phyloP scores from a whole-genome alignment of 1,140 invertebrate genomes.

The Ectropis grisescens region DNA sequence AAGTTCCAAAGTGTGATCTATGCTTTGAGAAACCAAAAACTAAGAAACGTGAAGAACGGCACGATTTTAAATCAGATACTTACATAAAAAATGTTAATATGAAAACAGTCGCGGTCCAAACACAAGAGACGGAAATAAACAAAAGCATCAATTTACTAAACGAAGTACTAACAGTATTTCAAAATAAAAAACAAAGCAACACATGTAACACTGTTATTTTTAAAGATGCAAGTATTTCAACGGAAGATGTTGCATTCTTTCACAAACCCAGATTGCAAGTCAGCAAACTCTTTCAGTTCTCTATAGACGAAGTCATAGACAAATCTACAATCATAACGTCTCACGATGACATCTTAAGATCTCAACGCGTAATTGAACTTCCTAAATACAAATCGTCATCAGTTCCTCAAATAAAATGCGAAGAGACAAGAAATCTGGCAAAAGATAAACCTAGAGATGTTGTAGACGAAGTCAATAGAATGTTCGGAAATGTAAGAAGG shows the following conservation, averaged over 20 bases:
- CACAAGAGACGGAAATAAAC: too few relatives aligned
- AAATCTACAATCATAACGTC: conserved; percentile 27
- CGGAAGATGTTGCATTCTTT: too few relatives aligned
- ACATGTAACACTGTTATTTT: conserved; percentile 18
- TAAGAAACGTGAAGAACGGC: too few relatives aligned
- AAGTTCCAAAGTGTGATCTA: too few relatives aligned
- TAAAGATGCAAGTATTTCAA: conserved; percentile 32
- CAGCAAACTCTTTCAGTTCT: conserved; percentile 28
- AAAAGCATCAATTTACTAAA: conserved; percentile 39
- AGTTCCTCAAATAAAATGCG: conserved; percentile 55
- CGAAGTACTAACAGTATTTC: conserved; percentile 48
- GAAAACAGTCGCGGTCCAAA: too few relatives aligned
- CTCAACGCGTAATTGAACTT: conserved; percentile 21
- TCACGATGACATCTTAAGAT: conserved; percentile 16
- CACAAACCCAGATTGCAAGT: conserved; percentile 22
- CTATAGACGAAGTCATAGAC: conserved; percentile 20
- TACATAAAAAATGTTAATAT: too few relatives aligned
- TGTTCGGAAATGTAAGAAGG: conserved; percentile 45
- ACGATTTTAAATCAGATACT: too few relatives aligned
- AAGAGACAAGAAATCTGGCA: conserved; percentile 41
- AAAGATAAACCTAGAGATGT: conserved; percentile 54
- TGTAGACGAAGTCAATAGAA: conserved; percentile 52
- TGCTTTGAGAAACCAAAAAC: too few relatives aligned
- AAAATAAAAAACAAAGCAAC: conserved; percentile 34
- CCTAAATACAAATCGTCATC: conserved; percentile 50